A percentile compares a stretch with the other conserved stretches of the same genome.
phyloP scores from a whole-genome alignment of 2,113 vertebrate genomes.

The Vulpes vulpes region DNA sequence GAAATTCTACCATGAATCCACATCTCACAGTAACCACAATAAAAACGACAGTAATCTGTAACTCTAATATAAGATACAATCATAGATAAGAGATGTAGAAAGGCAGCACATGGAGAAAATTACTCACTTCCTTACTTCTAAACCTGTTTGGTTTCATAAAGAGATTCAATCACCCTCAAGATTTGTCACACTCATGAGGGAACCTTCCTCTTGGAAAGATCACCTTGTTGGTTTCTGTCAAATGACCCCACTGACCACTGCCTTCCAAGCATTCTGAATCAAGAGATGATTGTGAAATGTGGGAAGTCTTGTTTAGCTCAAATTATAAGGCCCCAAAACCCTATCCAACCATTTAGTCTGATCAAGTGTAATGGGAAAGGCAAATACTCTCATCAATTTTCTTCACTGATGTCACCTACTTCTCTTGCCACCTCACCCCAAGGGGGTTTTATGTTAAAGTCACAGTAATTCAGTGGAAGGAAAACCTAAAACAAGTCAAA shows the following conservation, averaged over 20 bases:
- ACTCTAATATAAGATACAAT: background rate
- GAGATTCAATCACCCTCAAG: background rate
- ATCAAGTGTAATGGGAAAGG: background rate
- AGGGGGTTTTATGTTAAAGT: background rate
- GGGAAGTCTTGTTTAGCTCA: constrained; percentile 27
- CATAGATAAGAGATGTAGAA: background rate
- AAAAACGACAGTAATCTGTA: constrained; percentile 29
- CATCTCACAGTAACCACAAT: constrained; percentile 18
- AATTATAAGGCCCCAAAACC: background rate
- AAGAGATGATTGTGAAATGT: constrained; percentile 61
- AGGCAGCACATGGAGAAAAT: background rate
- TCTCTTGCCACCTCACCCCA: background rate
- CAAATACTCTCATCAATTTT: constrained; percentile 14
- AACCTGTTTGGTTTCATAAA: constrained; percentile 50
- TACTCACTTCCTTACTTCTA: constrained; percentile 61
- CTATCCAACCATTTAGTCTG: constrained; percentile 5
- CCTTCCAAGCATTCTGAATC: constrained; percentile 43
- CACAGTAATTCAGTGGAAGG: background rate
- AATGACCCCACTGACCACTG: constrained; percentile 2
- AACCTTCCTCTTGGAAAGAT: constrained; percentile 43
- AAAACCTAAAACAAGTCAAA: background rate
- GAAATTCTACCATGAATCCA: background rate
- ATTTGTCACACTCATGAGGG: background rate
- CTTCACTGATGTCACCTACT: background rate
- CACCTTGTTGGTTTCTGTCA: constrained; percentile 29